phyloP scores from a whole-genome alignment of 2,113 vertebrate species.

The Mustela lutreola region DNA sequence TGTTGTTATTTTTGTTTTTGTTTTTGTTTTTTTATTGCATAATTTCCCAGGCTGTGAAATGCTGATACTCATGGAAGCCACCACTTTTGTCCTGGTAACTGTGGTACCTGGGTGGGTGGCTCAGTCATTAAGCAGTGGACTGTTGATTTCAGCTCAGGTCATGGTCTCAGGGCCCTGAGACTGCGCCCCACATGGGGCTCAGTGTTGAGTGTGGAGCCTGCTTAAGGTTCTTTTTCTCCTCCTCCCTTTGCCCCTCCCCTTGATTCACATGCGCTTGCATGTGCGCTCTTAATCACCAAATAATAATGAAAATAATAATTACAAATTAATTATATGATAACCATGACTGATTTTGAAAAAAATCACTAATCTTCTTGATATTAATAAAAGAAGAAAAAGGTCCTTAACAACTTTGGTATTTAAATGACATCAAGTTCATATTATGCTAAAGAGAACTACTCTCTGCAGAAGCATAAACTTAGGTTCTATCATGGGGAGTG shows the following conservation, averaged over 20 bases:
- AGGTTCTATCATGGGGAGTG: fast-evolving
- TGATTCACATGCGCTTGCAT: fast-evolving
- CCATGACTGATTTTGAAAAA: not conserved
- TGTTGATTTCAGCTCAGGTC: not conserved
- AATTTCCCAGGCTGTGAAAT: not conserved
- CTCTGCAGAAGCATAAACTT: not conserved
- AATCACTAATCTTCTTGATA: not conserved
- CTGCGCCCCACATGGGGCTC: not conserved
- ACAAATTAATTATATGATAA: not conserved
- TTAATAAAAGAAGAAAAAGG: not conserved
- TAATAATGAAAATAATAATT: not conserved
- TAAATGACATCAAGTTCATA: not conserved
- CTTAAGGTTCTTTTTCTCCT: not conserved
- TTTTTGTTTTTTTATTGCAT: not conserved
- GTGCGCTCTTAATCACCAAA: fast-evolving
- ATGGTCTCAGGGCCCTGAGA: not conserved
- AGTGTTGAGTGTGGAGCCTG: not conserved
- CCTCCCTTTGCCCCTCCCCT: not conserved
- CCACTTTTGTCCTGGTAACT: not conserved
- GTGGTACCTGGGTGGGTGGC: not conserved
- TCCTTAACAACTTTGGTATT: not conserved
- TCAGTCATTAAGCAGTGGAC: fast-evolving
- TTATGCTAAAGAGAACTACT: not conserved
- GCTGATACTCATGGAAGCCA: not conserved
- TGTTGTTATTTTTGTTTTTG: no score